A percentile compares a stretch with the other conserved stretches of the same genome.
Evolutionary conservation across 2,113 vertebrate species (phyloP).

Genomic region (Natator depressus): DNA sequence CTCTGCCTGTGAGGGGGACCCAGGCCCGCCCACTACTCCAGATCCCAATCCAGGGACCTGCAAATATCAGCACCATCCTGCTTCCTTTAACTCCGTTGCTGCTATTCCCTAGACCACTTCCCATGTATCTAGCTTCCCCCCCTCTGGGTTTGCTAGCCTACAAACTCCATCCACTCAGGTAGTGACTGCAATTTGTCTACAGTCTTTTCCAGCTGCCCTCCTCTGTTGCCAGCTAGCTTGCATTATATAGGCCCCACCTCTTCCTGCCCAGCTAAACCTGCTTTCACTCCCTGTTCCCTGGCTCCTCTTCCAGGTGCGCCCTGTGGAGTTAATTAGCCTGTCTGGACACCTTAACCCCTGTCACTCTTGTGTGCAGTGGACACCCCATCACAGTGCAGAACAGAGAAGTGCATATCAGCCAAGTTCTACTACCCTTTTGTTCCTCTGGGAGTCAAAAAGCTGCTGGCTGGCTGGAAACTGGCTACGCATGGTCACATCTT

Average conservation of each 20-base stretch:
- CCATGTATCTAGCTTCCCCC: neutral
- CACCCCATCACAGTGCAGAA: neutral
- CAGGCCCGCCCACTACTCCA: neutral
- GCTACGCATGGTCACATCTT: neutral
- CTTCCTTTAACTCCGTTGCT: neutral
- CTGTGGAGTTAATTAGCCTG: neutral
- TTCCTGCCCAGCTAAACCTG: neutral
- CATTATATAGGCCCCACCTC: neutral
- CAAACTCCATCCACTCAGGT: neutral
- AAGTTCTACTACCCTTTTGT: neutral
- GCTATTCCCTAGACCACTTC: neutral
- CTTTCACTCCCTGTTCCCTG: neutral
- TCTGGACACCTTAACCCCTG: neutral
- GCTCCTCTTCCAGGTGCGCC: neutral
- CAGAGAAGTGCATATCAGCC: neutral
- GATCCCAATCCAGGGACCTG: neutral
- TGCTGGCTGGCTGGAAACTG: neutral
- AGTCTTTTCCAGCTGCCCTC: neutral
- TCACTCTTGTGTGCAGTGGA: neutral
- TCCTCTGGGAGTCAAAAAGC: neutral
- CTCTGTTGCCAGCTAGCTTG: neutral
- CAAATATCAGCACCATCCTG: neutral
- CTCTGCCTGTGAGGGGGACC: neutral
- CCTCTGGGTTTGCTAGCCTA: neutral
- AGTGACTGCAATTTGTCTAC: neutral